Conservation (phyloP, 1,140 invertebrate species). For the Brachionus angularis region DNA sequence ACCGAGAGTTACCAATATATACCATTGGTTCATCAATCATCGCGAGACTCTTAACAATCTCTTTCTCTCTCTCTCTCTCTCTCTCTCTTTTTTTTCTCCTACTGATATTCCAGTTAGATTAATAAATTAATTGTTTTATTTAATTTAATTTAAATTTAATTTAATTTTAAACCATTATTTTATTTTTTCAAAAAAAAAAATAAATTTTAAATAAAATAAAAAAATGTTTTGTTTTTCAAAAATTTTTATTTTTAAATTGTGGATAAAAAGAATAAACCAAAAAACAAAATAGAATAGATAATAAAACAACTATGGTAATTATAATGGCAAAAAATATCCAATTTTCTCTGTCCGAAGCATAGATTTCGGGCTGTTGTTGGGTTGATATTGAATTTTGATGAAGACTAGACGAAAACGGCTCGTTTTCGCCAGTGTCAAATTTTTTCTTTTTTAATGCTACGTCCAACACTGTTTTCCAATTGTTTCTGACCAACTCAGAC, state of each 20-base stretch:
- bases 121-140: no score
- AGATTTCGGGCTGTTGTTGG: slow-evolving; percentile 27
- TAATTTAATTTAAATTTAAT: no score
- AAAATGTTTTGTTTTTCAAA: background rate
- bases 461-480: slow-evolving; percentile 25
- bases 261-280: slow-evolving; percentile 40
- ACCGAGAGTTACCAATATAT: background rate
- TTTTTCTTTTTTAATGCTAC: slow-evolving; percentile 31
- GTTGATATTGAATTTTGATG: background rate
- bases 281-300: slow-evolving; percentile 35
- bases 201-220: background rate
- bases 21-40: background rate
- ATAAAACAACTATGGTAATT: slow-evolving; percentile 23
- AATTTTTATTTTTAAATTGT: slow-evolving; percentile 7
- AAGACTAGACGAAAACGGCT: slow-evolving; percentile 1
- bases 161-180: background rate
- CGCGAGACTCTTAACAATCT: background rate
- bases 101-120: no score
- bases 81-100: no score
- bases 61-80: no score
- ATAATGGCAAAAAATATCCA: slow-evolving; percentile 40
- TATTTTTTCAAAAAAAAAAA: background rate
- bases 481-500: background rate
- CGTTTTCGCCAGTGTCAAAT: slow-evolving; percentile 11
- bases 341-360: slow-evolving; percentile 37